Evolutionary conservation across 92 coral and sea anemone species (phyloP).

Genomic region (Chrysogorgia sp.): DNA sequence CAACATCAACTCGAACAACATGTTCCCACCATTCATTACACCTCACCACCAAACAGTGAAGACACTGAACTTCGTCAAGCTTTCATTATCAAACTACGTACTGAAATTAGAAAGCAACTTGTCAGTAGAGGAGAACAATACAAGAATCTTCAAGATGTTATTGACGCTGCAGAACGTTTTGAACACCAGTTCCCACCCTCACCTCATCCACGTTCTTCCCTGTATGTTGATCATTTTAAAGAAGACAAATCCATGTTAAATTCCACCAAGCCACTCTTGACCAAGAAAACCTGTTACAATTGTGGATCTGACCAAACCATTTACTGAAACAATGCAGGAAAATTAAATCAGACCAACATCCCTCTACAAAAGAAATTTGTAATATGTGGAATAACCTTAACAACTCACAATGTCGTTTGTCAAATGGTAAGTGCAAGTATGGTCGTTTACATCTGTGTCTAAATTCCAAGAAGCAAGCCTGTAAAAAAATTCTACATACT

Average conservation of each 20-base stretch:
- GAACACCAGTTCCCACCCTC: slow-evolving; percentile 3
- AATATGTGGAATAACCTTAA: neutral
- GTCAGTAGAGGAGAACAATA: neutral
- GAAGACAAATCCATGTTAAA: neutral
- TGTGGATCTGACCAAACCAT: neutral
- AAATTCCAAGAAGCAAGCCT: neutral
- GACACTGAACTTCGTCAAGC: neutral
- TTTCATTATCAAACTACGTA: neutral
- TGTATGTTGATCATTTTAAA: neutral
- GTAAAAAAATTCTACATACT: neutral
- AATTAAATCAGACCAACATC: neutral
- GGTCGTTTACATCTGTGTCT: neutral
- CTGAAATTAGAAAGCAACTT: neutral
- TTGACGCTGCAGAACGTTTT: neutral
- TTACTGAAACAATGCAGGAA: neutral
- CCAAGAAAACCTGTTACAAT: neutral
- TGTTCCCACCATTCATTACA: neutral
- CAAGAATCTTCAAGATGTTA: neutral
- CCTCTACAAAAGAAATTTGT: neutral
- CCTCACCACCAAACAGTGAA: neutral
- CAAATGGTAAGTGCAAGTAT: neutral
- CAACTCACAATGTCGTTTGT: neutral
- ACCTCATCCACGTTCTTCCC: neutral
- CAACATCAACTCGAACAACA: neutral
- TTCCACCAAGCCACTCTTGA: neutral